Percentiles rank a stretch among this genome's conserved stretches.
phyloP scores from a whole-genome alignment of 2,797 vertebrate species.

The Hydrophis major region DNA sequence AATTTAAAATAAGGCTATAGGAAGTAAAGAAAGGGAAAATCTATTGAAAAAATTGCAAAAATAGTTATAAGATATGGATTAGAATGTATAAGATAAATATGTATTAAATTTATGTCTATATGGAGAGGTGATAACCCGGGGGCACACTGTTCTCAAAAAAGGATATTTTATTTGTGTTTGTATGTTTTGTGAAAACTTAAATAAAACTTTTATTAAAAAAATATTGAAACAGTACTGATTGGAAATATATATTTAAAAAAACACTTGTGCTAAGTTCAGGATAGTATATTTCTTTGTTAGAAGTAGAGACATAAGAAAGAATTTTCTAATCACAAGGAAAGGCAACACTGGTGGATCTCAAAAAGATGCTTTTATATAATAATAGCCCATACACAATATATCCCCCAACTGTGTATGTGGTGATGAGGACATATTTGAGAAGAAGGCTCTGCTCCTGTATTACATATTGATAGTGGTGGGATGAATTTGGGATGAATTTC shows the following conservation, averaged over 20 bases:
- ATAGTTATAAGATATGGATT: no score
- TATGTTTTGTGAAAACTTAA: no score
- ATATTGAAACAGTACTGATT: neutral
- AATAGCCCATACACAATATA: neutral
- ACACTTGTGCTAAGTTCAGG: neutral
- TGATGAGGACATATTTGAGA: neutral
- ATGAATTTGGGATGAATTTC: neutral
- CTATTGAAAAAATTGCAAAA: no score
- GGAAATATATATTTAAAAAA: neutral
- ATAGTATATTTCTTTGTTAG: neutral
- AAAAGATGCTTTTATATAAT: neutral
- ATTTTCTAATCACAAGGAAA: neutral
- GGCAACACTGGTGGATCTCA: neutral
- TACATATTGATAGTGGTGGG: neutral
- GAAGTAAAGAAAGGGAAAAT: no score
- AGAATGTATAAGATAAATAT: no score
- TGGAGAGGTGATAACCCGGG: no score
- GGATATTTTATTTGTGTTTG: no score
- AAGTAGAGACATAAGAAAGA: neutral
- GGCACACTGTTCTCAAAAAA: no score
- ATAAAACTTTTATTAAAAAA: no score
- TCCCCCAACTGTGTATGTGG: neutral
- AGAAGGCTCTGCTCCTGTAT: neutral
- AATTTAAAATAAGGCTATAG: no score
- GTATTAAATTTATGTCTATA: no score